Evolutionary conservation across 2,888 invertebrate genomes (phyloP).

Genomic region (Hypolimnas misippus): DNA sequence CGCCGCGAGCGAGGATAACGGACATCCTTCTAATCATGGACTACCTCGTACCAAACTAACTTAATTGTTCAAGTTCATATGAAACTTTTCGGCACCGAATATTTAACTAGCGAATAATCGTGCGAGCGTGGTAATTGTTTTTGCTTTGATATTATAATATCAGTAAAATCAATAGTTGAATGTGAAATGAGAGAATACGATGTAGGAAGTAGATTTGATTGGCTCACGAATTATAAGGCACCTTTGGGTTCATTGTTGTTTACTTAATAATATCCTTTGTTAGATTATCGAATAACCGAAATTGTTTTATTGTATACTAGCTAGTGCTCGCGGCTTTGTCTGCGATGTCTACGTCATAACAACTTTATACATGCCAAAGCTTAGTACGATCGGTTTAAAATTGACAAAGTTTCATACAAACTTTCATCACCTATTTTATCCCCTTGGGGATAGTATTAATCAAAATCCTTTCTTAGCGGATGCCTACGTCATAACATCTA

Average conservation of each 20-base stretch:
- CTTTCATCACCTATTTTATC: too few relatives aligned
- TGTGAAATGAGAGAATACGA: conserved; percentile 15
- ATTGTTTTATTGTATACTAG: too few relatives aligned
- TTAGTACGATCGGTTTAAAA: too few relatives aligned
- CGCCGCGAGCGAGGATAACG: conserved; percentile 68
- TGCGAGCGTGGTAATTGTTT: conserved; percentile 31
- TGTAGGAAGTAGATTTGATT: conserved; percentile 6
- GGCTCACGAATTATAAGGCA: background rate
- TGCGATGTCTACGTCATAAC: too few relatives aligned
- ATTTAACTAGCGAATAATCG: conserved; percentile 38
- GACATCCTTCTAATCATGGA: conserved; percentile 66
- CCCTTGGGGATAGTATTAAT: too few relatives aligned
- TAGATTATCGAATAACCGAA: too few relatives aligned
- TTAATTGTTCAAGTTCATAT: conserved; percentile 56
- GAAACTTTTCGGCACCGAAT: conserved; percentile 40
- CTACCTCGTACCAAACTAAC: conserved; percentile 57
- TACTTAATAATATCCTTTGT: background rate
- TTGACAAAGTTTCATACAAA: too few relatives aligned
- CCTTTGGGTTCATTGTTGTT: background rate
- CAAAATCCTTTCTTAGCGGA: too few relatives aligned
- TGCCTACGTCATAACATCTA: too few relatives aligned
- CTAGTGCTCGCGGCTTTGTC: too few relatives aligned
- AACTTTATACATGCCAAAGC: too few relatives aligned
- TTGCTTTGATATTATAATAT: conserved; percentile 37
- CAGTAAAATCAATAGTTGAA: conserved; percentile 18